Conservation (phyloP, 2,797 vertebrate genomes). For the Xenops minutus region DNA sequence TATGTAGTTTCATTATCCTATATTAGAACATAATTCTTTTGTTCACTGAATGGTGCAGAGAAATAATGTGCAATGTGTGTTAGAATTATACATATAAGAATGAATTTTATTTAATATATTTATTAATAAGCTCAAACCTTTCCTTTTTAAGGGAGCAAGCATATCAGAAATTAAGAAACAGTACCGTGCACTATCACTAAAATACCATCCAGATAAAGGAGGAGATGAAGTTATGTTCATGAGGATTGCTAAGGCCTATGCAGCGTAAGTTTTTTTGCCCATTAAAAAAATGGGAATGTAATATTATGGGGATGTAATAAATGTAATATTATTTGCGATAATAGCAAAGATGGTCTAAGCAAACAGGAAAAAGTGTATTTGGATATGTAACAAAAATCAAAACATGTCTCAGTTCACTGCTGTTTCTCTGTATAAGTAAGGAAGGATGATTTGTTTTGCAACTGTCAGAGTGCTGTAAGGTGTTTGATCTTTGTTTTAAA, state of each 20-base stretch:
- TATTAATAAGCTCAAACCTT: conserved; percentile 25
- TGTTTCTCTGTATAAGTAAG: background rate
- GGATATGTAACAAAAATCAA: background rate
- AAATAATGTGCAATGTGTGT: background rate
- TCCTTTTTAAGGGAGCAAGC: conserved; percentile 84
- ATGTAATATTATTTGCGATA: background rate
- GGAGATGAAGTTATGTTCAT: conserved; percentile 96
- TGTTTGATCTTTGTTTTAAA: background rate
- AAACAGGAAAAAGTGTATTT: background rate
- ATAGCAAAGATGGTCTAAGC: background rate
- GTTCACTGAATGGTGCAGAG: background rate
- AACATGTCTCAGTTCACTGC: background rate
- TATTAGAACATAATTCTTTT: background rate
- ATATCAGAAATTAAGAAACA: conserved; percentile 94
- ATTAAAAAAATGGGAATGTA: background rate
- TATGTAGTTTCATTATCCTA: background rate
- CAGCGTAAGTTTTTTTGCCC: conserved; percentile 84
- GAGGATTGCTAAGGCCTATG: conserved; percentile 96
- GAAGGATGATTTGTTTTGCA: background rate
- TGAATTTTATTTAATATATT: background rate
- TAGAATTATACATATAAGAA: background rate
- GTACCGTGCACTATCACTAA: conserved; percentile 91
- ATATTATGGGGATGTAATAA: background rate
- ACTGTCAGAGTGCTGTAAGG: background rate
- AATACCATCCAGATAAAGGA: conserved; percentile 95